These are phyloP conservation scores for Lophotriccus pileatus DNA, from an alignment of 2,797 vertebrate genomes.

Conservation along the genomic window DNA sequence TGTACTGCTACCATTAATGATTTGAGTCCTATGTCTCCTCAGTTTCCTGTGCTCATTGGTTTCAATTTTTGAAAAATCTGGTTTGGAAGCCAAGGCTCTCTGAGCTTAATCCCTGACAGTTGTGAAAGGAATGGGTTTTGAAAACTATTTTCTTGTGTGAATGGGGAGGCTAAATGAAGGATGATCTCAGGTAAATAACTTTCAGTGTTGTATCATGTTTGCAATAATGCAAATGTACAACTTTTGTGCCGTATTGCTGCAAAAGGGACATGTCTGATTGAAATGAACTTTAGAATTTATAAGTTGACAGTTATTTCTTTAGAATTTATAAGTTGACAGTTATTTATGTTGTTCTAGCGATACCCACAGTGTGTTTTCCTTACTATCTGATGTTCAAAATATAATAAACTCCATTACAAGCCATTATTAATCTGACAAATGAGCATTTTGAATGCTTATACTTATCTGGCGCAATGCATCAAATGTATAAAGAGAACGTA, in stretches of 20 bases:
- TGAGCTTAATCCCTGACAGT: background rate
- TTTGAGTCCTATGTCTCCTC: background rate
- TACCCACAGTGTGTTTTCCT: background rate
- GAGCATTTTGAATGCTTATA: accelerated
- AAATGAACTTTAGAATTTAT: background rate
- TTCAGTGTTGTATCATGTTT: background rate
- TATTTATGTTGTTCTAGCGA: background rate
- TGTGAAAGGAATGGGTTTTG: background rate
- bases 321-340: background rate
- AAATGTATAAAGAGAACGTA: background rate
- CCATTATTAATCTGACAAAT: background rate
- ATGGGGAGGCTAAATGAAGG: background rate
- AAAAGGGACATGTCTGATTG: background rate
- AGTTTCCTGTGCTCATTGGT: background rate
- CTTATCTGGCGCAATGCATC: background rate
- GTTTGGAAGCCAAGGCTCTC: background rate
- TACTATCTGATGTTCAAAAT: background rate
- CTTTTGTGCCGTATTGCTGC: background rate
- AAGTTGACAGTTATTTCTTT: background rate
- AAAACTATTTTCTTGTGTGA: background rate
- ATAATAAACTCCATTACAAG: background rate
- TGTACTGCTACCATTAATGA: background rate
- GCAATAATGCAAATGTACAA: background rate
- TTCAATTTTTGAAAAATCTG: background rate
- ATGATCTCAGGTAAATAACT: background rate